Conservation (phyloP, 2,888 invertebrate genomes). For the Galerucella pusilla region DNA sequence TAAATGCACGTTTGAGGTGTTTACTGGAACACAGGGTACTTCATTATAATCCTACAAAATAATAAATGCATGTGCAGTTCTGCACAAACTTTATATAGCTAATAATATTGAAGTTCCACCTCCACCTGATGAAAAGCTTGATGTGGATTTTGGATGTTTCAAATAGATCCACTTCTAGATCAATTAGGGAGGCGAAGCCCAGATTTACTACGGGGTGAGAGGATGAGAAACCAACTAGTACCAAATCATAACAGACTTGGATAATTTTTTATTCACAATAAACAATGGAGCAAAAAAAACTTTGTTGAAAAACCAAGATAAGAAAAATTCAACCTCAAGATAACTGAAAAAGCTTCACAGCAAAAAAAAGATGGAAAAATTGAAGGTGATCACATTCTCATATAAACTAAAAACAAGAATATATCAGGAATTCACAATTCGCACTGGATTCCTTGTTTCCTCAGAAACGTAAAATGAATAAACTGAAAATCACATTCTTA, state of each 20-base stretch:
- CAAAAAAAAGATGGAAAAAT: too few species aligned
- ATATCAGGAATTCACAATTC: too few species aligned
- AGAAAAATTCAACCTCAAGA: not conserved
- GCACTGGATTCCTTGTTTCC: too few species aligned
- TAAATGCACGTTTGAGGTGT: too few species aligned
- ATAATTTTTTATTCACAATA: too few species aligned
- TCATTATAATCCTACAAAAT: slow-evolving; percentile 4
- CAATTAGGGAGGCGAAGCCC: slow-evolving; percentile 8
- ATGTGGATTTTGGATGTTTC: slow-evolving; percentile 19
- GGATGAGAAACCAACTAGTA: slow-evolving; percentile 11
- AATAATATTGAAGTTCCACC: slow-evolving; percentile 16
- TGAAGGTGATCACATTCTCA: too few species aligned
- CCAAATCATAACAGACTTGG: not conserved
- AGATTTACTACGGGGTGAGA: slow-evolving; percentile 16
- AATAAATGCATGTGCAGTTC: slow-evolving; percentile 15
- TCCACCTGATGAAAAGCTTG: not conserved
- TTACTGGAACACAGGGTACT: too few species aligned
- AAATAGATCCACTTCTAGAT: not conserved
- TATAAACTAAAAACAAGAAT: too few species aligned
- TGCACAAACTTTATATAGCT: not conserved
- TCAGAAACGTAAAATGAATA: not conserved
- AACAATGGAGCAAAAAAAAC: too few species aligned
- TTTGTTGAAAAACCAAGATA: not conserved
- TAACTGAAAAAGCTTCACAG: not conserved
- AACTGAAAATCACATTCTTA: not conserved